Percentiles rank a stretch among this genome's conserved stretches.
Evolutionary conservation across 2,113 vertebrate species (phyloP).

Genomic region (Euleptes europaea): DNA sequence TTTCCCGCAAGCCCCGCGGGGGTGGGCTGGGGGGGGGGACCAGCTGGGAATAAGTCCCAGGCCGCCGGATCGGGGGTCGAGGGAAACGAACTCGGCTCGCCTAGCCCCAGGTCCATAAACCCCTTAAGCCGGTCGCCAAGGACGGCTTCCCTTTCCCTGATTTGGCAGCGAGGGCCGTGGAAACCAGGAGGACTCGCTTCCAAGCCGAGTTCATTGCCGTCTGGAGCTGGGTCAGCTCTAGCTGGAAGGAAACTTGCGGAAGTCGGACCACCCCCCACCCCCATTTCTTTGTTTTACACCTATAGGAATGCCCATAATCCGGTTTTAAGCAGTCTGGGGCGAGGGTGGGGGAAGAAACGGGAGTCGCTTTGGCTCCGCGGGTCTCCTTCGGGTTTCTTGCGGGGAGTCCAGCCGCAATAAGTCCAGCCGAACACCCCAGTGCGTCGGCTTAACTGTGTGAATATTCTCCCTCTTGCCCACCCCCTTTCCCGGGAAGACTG

Average conservation of each 20-base stretch:
- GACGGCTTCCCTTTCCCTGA: background rate
- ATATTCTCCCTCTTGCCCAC: background rate
- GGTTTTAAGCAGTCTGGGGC: background rate
- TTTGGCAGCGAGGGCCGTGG: background rate
- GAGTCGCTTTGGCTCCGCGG: background rate
- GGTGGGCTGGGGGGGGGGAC: no score
- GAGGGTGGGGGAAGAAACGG: no score
- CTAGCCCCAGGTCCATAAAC: background rate
- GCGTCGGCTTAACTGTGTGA: background rate
- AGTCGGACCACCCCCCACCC: no score
- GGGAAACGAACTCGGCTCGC: no score
- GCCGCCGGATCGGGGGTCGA: no score
- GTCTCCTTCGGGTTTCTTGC: no score
- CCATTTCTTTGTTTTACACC: background rate
- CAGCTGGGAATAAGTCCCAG: no score
- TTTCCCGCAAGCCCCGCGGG: no score
- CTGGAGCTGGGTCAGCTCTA: background rate
- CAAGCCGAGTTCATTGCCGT: no score
- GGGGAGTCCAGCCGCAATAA: background rate
- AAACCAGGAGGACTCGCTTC: no score
- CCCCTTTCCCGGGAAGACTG: background rate
- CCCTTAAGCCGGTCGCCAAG: background rate
- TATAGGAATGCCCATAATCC: background rate
- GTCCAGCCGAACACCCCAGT: background rate
- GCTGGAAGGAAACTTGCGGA: background rate